phyloP scores from a whole-genome alignment of 2,797 vertebrate genomes.

The Pseudotriccus pelzelni region DNA sequence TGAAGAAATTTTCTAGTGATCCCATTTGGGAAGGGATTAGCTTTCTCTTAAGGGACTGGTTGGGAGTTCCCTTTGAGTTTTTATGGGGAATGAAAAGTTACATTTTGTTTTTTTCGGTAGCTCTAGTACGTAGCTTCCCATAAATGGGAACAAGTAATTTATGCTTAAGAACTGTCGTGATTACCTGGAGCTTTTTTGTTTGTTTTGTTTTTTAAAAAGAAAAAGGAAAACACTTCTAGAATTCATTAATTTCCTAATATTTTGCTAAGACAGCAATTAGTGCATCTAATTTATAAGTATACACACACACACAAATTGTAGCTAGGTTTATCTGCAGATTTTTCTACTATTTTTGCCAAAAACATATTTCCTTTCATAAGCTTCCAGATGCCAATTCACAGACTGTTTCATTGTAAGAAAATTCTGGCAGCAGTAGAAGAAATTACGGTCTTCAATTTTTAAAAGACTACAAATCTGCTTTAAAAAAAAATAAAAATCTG shows the following conservation, averaged over 20 bases:
- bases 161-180: not conserved
- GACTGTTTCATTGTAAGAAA: not conserved
- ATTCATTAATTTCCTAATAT: not conserved
- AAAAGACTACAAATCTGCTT: not conserved
- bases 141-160: not conserved
- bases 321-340: not conserved
- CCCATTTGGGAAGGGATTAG: not conserved
- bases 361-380: not conserved
- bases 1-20: not conserved
- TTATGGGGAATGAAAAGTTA: not conserved
- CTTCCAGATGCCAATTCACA: not conserved
- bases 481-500: not conserved
- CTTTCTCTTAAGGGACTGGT: not conserved
- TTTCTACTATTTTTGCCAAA: not conserved
- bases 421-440: not conserved
- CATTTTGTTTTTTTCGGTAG: not conserved
- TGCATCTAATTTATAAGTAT: not conserved
- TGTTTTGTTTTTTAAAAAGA: not conserved
- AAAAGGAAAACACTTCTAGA: not conserved
- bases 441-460: not conserved
- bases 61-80: constrained; percentile 1
- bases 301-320: accelerated
- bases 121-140: not conserved
- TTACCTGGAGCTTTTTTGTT: accelerated
- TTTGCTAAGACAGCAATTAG: not conserved